Conservation (phyloP, 2,888 invertebrate species). For the Synergus laeviventris region DNA sequence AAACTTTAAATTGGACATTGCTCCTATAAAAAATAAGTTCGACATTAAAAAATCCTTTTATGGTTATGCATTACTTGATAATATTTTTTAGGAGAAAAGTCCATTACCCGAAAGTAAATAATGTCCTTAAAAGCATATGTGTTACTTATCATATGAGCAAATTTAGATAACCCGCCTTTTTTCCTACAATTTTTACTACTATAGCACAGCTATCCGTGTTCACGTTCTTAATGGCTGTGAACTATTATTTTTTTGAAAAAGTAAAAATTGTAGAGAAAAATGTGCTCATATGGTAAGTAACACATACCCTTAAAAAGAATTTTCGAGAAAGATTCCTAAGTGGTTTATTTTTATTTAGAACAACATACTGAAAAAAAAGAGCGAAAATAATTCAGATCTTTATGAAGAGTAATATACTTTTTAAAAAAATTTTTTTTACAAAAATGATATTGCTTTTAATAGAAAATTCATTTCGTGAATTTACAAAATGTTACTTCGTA, state of each 20-base stretch:
- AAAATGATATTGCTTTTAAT: neutral
- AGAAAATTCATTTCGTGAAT: neutral
- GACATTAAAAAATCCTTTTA: neutral
- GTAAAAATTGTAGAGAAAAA: too few relatives aligned
- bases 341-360: conserved; percentile 1
- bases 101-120: neutral
- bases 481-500: too few relatives aligned
- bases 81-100: neutral
- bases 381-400: neutral
- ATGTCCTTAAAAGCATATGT: too few relatives aligned
- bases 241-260: too few relatives aligned
- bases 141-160: too few relatives aligned
- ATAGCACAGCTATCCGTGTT: too few relatives aligned
- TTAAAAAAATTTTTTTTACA: neutral
- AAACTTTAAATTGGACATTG: neutral
- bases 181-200: too few relatives aligned
- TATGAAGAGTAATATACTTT: neutral
- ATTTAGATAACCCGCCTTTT: too few relatives aligned
- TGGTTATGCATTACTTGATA: neutral
- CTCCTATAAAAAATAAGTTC: neutral
- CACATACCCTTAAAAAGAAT: too few relatives aligned
- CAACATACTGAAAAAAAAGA: neutral
- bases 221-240: too few relatives aligned
- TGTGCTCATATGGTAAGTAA: too few relatives aligned
- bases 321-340: neutral